A percentile compares a stretch with the other conserved stretches of the same genome.
Conservation (phyloP, 2,113 vertebrate genomes). For the Morone saxatilis region DNA sequence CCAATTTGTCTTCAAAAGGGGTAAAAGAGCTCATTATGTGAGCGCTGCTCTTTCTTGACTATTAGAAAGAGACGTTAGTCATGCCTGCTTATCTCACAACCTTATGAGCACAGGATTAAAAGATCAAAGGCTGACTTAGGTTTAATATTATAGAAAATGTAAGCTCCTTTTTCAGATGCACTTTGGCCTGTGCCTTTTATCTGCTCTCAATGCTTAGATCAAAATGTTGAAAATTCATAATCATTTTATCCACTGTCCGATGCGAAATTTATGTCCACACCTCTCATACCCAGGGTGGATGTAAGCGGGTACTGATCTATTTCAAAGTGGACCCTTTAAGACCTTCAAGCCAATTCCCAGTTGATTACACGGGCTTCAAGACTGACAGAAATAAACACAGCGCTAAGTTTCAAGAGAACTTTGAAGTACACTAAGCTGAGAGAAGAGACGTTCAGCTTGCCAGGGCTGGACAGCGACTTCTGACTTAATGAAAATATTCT, state of each 20-base stretch:
- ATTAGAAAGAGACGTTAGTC: slow-evolving; percentile 95
- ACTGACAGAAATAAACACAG: slow-evolving; percentile 72
- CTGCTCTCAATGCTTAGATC: slow-evolving; percentile 77
- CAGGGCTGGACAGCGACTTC: slow-evolving; percentile 59
- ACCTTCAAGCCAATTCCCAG: slow-evolving; percentile 70
- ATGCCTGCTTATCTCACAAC: slow-evolving; percentile 96
- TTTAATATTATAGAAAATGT: slow-evolving; percentile 92
- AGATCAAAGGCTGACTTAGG: slow-evolving; percentile 97
- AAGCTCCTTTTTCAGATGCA: slow-evolving; percentile 88
- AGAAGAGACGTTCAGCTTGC: slow-evolving; percentile 46
- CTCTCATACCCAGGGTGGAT: slow-evolving; percentile 66
- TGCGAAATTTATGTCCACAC: slow-evolving; percentile 77
- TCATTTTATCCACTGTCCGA: slow-evolving; percentile 78
- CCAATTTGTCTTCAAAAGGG: slow-evolving; percentile 88
- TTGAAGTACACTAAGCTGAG: slow-evolving; percentile 66
- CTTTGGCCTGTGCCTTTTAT: slow-evolving; percentile 81
- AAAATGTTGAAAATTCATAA: slow-evolving; percentile 82
- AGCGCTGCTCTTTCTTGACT: slow-evolving; percentile 88
- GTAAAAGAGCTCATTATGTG: slow-evolving; percentile 89
- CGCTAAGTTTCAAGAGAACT: slow-evolving; percentile 70
- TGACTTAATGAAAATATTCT: slow-evolving; percentile 76
- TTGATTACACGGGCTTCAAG: slow-evolving; percentile 74
- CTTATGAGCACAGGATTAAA: slow-evolving; percentile 97
- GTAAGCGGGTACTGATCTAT: slow-evolving; percentile 71
- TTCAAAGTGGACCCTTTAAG: slow-evolving; percentile 77